Base-by-base conservation (phyloP, 2,888 invertebrate genomes). In the Rhagonycha fulva region DNA sequence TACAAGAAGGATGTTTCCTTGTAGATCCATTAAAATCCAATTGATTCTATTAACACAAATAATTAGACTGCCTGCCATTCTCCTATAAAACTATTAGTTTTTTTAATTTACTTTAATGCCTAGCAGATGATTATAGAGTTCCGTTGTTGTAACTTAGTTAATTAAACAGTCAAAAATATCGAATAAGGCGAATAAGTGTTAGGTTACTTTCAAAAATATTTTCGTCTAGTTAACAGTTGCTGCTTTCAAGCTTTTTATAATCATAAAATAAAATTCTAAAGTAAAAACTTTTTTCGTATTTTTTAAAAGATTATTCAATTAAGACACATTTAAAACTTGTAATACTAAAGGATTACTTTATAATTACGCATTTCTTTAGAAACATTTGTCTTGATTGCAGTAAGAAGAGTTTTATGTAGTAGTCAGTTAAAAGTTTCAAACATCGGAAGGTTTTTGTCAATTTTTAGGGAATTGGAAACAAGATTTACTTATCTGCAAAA, bases 31-130 rank as follows among this genome's bases (percentile, higher is more conserved):
- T 76, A 73, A 71, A 68, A 73, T 71, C 67, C 73, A 76, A 76
- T 76, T 73, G 76, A 26, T 73, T 71, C 76, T 76, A 76, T 76
- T 76, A 76, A 71, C 76, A 63, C 76, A 70, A 70, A 73, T 76
- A 70, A 72, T 73, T 75, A 66, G 24, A 26, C 26, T 66, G 23
- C 26, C 24, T 12, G 23, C 1, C 23, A 66, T 66, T 24, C 26
- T 24, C 26, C 23, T n/a, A 66, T 66, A 66, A 66, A 66, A 47
- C 47, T 47, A 47, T 47, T 47, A 47, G 47, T 66, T 9, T 66
- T 66, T 14, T 66, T 24, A 24, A 66, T 66, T 66, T 66, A 66
- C 9, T 14, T 47, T 47, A 47, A n/a, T 47, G n/a, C n/a, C 7
- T n/a, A n/a, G 7, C 9, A 47, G 47, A 32, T 32, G 32, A 32